Conservation (phyloP, 2,797 vertebrate species). For the Acanthurus leucopareius region DNA sequence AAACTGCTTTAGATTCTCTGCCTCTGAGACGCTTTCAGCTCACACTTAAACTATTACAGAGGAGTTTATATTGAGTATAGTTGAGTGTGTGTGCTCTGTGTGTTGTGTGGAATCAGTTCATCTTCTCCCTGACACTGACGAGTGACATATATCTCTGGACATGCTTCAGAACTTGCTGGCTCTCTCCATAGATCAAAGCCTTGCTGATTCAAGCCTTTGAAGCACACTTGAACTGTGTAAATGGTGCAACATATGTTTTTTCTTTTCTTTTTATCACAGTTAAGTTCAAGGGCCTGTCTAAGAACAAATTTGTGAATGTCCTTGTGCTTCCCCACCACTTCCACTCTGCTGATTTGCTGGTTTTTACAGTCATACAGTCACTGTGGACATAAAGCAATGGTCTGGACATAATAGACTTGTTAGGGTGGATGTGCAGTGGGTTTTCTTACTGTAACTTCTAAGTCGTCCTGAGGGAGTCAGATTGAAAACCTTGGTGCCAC, state of each 20-base stretch:
- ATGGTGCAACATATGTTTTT: background rate
- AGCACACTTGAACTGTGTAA: background rate
- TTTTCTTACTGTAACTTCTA: constrained; percentile 50
- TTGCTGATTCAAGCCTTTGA: background rate
- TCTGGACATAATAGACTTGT: constrained; percentile 44
- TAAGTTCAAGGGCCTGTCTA: background rate
- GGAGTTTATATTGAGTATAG: background rate
- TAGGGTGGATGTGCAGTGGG: constrained; percentile 11
- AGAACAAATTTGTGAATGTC: background rate
- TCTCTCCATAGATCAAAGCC: background rate
- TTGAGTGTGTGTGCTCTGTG: background rate
- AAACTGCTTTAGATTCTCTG: background rate
- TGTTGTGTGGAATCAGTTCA: background rate
- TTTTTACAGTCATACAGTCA: constrained; percentile 10
- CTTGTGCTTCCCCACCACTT: background rate
- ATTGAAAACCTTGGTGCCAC: constrained; percentile 44
- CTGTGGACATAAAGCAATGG: constrained; percentile 19
- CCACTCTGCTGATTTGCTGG: background rate
- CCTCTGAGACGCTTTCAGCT: background rate
- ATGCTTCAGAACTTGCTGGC: background rate
- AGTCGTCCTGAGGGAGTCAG: constrained; percentile 66
- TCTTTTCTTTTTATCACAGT: no score
- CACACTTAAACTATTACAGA: background rate
- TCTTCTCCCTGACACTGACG: background rate
- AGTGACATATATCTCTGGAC: background rate